phyloP scores from a whole-genome alignment of 1,140 invertebrate species.

The Aculops lycopersici region DNA sequence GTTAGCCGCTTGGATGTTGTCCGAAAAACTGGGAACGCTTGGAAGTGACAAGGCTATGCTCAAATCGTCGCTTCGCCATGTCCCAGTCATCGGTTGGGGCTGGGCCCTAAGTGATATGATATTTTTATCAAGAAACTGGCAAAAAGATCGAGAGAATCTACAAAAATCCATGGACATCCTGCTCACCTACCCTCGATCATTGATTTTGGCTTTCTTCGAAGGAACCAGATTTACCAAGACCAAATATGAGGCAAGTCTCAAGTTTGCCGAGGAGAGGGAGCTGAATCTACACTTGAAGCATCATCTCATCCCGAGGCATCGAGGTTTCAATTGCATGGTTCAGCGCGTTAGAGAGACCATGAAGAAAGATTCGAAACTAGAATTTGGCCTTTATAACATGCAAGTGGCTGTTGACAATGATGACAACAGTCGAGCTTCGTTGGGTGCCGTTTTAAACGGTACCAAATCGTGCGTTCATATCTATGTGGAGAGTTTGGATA shows the following conservation, averaged over 20 bases:
- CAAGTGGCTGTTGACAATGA: constrained; percentile 12
- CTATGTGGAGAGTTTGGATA: constrained; percentile 41
- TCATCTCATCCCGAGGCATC: constrained; percentile 62
- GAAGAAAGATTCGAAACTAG: constrained; percentile 4
- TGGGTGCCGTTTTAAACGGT: constrained; percentile 46
- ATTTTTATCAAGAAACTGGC: constrained; percentile 60
- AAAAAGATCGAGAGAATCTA: constrained; percentile 50
- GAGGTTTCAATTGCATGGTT: constrained; percentile 30
- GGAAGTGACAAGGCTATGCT: constrained; percentile 67
- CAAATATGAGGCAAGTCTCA: constrained; percentile 53
- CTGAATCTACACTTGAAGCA: constrained; percentile 49
- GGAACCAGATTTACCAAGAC: constrained; percentile 60
- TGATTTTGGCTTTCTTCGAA: constrained; percentile 67
- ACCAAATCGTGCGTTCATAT: constrained; percentile 36
- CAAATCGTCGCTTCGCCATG: constrained; percentile 56
- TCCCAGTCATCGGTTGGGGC: constrained; percentile 73
- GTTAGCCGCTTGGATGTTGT: constrained; percentile 55
- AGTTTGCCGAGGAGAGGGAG: constrained; percentile 52
- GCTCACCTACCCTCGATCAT: constrained; percentile 48
- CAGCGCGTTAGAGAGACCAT: constrained; percentile 10
- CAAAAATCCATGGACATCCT: constrained; percentile 40
- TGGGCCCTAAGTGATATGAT: constrained; percentile 76
- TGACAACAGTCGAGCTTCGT: constrained; percentile 23
- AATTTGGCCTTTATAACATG: constrained; percentile 11
- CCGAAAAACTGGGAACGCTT: constrained; percentile 35